Percentiles rank a stretch among this genome's conserved stretches.
Evolutionary conservation across 2,888 invertebrate species (phyloP).

Genomic region (Callinectes sapidus): DNA sequence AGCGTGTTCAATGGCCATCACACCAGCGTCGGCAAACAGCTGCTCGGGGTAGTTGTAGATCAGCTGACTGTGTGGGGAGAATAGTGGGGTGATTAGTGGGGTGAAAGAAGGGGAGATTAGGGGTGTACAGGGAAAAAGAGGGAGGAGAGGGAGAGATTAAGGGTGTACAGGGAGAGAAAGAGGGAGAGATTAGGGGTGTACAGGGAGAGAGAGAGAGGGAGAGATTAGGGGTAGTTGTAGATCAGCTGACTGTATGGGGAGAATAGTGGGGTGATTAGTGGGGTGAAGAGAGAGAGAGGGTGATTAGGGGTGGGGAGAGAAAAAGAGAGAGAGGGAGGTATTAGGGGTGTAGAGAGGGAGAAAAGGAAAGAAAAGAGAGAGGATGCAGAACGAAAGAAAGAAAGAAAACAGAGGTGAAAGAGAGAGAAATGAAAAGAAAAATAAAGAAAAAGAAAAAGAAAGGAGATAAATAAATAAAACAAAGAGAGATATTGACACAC

Average conservation of each 20-base stretch:
- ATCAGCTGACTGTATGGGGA: conserved; percentile 87
- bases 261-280: not conserved
- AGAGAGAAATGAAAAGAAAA: not conserved
- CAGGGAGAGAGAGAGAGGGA: not conserved
- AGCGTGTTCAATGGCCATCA: conserved; percentile 99
- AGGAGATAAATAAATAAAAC: not conserved
- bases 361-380: not conserved
- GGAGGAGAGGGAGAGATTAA: not conserved
- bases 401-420: not conserved
- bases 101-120: not conserved
- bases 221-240: conserved; percentile 92
- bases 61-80: conserved; percentile 83
- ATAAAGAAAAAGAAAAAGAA: not conserved
- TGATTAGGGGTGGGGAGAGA: too few relatives aligned
- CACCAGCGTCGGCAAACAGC: conserved; percentile 96
- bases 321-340: not conserved
- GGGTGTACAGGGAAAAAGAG: not conserved
- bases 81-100: not conserved
- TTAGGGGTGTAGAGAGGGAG: not conserved
- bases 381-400: not conserved
- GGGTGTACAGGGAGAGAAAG: not conserved
- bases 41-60: conserved; percentile 99
- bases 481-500: not conserved
- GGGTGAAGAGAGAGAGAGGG: not conserved
- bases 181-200: not conserved